phyloP scores from a whole-genome alignment of 2,888 invertebrate species.

The Gandaritis pyraliata region DNA sequence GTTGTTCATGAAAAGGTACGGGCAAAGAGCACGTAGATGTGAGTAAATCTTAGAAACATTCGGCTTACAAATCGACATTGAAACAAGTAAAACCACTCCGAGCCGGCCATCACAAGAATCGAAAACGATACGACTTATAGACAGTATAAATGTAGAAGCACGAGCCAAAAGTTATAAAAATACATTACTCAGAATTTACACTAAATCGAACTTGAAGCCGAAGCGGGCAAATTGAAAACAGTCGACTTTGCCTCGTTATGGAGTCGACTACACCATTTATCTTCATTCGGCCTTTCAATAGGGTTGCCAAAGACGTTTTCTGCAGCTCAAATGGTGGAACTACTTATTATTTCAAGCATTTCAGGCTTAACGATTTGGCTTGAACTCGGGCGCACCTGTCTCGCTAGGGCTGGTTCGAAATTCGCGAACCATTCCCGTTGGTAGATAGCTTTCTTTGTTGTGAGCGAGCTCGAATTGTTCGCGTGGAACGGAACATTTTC shows the following conservation, averaged over 20 bases:
- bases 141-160: conserved; percentile 41
- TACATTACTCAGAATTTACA: conserved; percentile 66
- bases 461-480: conserved; percentile 28
- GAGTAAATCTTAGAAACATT: conserved; percentile 27
- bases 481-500: conserved; percentile 23
- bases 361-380: conserved; percentile 77
- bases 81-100: conserved; percentile 39
- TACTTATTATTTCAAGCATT: conserved; percentile 81
- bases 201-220: conserved; percentile 69
- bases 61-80: conserved; percentile 23
- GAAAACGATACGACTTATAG: conserved; percentile 43
- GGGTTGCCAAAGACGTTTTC: conserved; percentile 78
- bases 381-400: conserved; percentile 68
- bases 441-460: conserved; percentile 37
- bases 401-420: conserved; percentile 34
- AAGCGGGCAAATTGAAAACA: conserved; percentile 79
- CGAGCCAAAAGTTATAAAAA: conserved; percentile 43
- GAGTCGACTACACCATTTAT: conserved; percentile 78
- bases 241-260: conserved; percentile 79
- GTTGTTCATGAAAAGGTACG: not conserved
- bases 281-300: conserved; percentile 81
- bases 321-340: conserved; percentile 79
- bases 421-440: conserved; percentile 14
- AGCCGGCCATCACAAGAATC: conserved; percentile 40
- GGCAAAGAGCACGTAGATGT: not conserved